Base-by-base conservation (phyloP, 2,797 vertebrate species). In the Clarias fuscus region DNA sequence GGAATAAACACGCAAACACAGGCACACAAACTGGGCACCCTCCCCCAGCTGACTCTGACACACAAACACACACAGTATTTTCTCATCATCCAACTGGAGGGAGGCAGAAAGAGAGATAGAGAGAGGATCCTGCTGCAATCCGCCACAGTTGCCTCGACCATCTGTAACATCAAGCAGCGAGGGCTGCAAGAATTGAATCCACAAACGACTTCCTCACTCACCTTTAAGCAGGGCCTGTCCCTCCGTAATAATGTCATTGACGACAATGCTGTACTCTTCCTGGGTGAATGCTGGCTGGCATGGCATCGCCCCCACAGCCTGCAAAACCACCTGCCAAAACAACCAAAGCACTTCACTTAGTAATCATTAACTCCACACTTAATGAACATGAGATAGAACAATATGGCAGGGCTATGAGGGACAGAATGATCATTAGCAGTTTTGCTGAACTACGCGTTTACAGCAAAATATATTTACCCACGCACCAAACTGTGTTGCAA, bases 261-360 rank as follows among this genome's bases (percentile, higher is more conserved):
- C 92, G 37, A 89, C 20, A 91, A 92, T 94, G 80, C 93, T 95
- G 94, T 97, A 96, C 92, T 96, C 94, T 84, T 95, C 95, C 94
- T 97, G 95, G 84, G 95, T 94, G 94, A 97, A 97, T 92, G 95
- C 96, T 91, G 95, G 95, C 94, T 95, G 96, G 94, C 96, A 97
- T 89, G 93, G 93, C 88, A 91, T 89, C 67, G 92, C 93, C 91
- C 94, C 95, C 89, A 92, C 92, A 92, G 95, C 95, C 92, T 95
- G 94, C 90, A 95, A 92, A 0, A 95, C 94, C 84, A 95, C 94
- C 96, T 97, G 95, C 91, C 95, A 87, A 87, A 88, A 61, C 75
- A 89, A 48, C 59, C 78, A 85, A 84, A 79, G 24, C 77, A 87
- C 79, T 68, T 70, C 48, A 78, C 85, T 89, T 43, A 88, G 85